Evolutionary conservation across 2,113 vertebrate species (phyloP).

Genomic region (Phoxinus phoxinus): DNA sequence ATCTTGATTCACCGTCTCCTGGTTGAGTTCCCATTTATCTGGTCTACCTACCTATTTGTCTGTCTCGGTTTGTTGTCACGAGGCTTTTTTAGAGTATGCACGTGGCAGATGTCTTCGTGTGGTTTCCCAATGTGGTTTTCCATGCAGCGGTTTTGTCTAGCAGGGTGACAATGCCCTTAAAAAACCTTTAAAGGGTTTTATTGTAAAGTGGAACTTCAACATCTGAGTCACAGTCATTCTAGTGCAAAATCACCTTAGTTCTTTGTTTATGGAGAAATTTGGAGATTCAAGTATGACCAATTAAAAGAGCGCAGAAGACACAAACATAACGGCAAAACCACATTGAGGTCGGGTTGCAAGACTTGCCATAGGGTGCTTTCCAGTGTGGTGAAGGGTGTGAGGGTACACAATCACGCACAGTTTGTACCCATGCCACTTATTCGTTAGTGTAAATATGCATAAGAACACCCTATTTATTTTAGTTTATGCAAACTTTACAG

Average conservation of each 20-base stretch:
- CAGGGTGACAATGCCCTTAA: constrained; percentile 25
- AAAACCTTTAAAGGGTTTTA: constrained; percentile 17
- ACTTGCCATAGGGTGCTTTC: constrained; percentile 15
- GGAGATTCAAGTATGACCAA: background rate
- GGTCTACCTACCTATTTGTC: constrained; percentile 27
- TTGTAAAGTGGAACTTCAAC: constrained; percentile 24
- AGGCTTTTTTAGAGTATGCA: constrained; percentile 32
- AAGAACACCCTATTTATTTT: background rate
- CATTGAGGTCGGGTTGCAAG: background rate
- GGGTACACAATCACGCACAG: constrained; percentile 16
- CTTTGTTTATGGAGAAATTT: background rate
- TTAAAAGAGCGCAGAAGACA: background rate
- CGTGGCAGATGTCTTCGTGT: constrained; percentile 23
- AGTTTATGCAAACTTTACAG: background rate
- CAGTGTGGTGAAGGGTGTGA: constrained; percentile 19
- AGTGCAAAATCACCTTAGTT: background rate
- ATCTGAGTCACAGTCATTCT: constrained; percentile 23
- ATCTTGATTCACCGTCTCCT: background rate
- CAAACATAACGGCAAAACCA: background rate
- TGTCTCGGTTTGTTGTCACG: background rate
- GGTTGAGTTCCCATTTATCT: background rate
- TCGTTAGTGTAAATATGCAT: background rate
- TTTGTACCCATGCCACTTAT: too few species aligned
- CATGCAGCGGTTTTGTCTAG: constrained; percentile 19
- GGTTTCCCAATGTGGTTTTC: constrained; percentile 52